Evolutionary conservation across 64 coral and sea anemone genomes (phyloP).

Genomic region (Stichodactyla mertensii): DNA sequence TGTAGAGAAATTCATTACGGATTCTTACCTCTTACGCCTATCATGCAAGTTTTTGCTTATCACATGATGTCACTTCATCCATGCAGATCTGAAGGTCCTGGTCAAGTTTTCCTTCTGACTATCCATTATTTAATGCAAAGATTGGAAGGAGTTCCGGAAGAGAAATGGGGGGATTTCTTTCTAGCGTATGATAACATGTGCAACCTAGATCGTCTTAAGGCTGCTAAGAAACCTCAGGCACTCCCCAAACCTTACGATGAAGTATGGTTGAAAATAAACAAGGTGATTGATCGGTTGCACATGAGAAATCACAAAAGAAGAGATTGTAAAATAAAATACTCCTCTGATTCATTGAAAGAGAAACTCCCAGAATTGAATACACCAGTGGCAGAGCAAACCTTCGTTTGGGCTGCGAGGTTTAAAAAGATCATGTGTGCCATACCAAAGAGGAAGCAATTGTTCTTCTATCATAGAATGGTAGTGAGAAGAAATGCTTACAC

Average conservation of each 20-base stretch:
- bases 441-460: conserved; percentile 20
- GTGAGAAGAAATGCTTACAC: neutral
- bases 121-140: no score
- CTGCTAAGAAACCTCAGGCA: neutral
- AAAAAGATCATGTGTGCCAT: conserved; percentile 42
- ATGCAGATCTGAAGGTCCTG: no score
- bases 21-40: no score
- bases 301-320: neutral
- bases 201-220: neutral
- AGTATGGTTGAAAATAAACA: neutral
- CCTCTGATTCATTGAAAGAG: no score
- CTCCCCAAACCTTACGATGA: neutral
- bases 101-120: no score
- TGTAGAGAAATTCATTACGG: no score
- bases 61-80: no score
- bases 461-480: conserved; percentile 26
- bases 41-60: no score
- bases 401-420: conserved; percentile 29
- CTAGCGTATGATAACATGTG: no score
- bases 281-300: neutral
- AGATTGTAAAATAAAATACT: neutral
- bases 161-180: no score
- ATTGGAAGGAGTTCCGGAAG: no score
- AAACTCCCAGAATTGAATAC: neutral
- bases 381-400: conserved; percentile 27